phyloP scores from a whole-genome alignment of 2,888 invertebrate species.

The Cephus spinipes region DNA sequence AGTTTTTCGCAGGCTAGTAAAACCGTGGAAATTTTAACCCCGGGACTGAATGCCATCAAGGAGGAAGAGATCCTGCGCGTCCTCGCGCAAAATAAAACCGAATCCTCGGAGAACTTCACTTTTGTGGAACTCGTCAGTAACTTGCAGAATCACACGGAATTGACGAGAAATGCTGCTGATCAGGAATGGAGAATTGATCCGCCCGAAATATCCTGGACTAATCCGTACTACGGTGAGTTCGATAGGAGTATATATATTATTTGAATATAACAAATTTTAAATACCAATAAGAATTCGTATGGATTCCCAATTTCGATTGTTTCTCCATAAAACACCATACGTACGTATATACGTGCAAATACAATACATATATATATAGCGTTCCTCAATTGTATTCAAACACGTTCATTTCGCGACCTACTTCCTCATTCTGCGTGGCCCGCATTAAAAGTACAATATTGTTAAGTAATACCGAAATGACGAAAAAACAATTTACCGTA shows the following conservation, averaged over 20 bases:
- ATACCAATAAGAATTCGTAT: neutral
- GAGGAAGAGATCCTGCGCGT: conserved; percentile 55
- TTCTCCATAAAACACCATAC: neutral
- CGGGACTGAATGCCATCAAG: conserved; percentile 41
- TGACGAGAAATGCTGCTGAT: conserved; percentile 17
- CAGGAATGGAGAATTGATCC: conserved; percentile 23
- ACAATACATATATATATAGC: neutral
- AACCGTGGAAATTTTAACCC: conserved; percentile 47
- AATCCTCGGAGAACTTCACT: conserved; percentile 51
- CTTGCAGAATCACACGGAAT: conserved; percentile 36
- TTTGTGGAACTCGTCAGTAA: conserved; percentile 48
- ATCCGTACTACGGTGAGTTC: conserved; percentile 56
- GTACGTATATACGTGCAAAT: neutral
- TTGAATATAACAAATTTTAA: neutral
- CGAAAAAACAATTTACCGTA: neutral
- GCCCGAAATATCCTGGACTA: conserved; percentile 31
- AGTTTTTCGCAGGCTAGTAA: conserved; percentile 31
- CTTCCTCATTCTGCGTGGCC: neutral
- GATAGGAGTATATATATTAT: no score
- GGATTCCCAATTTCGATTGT: no score
- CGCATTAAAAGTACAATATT: neutral
- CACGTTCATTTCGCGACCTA: neutral
- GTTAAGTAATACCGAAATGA: neutral
- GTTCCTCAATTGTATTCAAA: neutral
- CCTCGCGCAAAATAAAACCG: conserved; percentile 41